Base-by-base conservation (phyloP, 2,888 invertebrate genomes). In the Ceratothoa steindachneri region DNA sequence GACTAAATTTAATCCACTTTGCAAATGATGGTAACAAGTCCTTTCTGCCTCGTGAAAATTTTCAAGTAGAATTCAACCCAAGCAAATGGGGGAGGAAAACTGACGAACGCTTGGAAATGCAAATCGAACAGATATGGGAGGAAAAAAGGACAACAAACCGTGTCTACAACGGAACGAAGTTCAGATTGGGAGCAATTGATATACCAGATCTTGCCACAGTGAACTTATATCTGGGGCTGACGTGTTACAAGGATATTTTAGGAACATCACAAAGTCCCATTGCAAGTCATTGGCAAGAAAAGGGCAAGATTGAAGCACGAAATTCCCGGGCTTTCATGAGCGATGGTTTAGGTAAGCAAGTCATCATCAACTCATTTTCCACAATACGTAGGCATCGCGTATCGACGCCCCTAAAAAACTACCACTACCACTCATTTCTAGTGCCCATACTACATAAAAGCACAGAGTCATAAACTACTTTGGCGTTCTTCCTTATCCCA, bases 161-260 rank as follows among this genome's bases (percentile, higher is more conserved):
- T 3, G 31, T 77, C n/a, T 75, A 69, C 53, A 75, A 77, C 31
- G 70, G 41, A 12, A 51, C 67, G 7, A 77, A 77, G 29, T 77
- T 77, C 53, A 72, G 77, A 12, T 66, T 71, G 15, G 67, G 31
- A 22, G 71, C 71, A 1, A 72, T 67, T 28, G 19, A 31, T 9
- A 9, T 41, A 24, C 1, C 3, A 15, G 67, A 64, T 5, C 64
- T 15, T 2, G 70, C 31, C 22, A 65, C 29, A 19, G 41, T 72
- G 31, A 60, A 60, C 12, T 29, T 77, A 12, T 28, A 65, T 0
- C n/a, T 77, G 3, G 77, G 77, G 7, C 55, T 77, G n/a, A 75
- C 77, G 15, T 71, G 41, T 15, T 77, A 77, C 41, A 77, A 71
- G 24, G 77, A 75, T 30, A 22, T 77, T 0, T 70, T 74, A 30